Conservation (phyloP, 2,888 invertebrate species). For the Tromatobia lineatoria region DNA sequence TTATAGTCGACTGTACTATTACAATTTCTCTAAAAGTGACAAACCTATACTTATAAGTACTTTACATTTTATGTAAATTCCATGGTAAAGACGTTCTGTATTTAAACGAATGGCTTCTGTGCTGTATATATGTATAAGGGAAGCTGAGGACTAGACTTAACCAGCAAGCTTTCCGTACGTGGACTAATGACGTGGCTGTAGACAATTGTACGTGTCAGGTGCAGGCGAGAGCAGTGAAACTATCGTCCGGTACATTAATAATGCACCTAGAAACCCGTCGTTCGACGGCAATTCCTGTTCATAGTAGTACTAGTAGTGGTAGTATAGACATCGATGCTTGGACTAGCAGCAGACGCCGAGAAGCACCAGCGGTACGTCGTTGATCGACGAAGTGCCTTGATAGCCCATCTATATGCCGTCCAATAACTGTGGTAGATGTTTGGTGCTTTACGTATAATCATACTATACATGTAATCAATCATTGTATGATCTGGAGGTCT, state of each 20-base stretch:
- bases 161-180: constrained; percentile 72
- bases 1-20: too few relatives aligned
- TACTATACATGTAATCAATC: constrained; percentile 34
- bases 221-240: constrained; percentile 80
- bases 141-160: constrained; percentile 65
- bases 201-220: constrained; percentile 83
- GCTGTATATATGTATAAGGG: constrained; percentile 18
- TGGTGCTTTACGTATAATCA: constrained; percentile 46
- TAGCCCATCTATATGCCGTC: constrained; percentile 30
- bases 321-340: constrained; percentile 38
- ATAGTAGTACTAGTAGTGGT: constrained; percentile 19
- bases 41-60: too few relatives aligned
- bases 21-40: neutral
- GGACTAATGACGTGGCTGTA: constrained; percentile 82
- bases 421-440: constrained; percentile 53
- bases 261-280: constrained; percentile 78
- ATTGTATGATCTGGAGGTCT: neutral
- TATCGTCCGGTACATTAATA: constrained; percentile 83
- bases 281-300: constrained; percentile 68
- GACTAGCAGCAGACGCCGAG: constrained; percentile 25
- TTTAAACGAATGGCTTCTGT: neutral
- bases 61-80: constrained; percentile 1
- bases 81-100: constrained; percentile 18
- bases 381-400: constrained; percentile 52
- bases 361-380: constrained; percentile 38